Base-by-base conservation (phyloP, 2,888 invertebrate genomes). In the Lochmaea crataegi region DNA sequence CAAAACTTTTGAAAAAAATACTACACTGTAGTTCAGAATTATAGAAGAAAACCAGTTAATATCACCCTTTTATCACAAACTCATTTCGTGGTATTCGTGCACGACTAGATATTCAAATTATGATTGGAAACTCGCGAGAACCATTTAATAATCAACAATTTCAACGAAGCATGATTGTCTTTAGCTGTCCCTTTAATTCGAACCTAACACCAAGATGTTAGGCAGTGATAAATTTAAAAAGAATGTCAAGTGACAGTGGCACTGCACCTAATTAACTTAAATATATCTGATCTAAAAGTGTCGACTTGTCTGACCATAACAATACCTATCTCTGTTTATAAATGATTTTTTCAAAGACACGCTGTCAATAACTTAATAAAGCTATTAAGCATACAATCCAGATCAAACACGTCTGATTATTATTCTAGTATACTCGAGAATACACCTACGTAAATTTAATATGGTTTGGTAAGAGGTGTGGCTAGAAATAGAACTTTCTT, bases 201-300 rank as follows among this genome's bases (percentile, higher is more conserved):
- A 26, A 41, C 61, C 61, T 63, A 63, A 63, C 42, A 60, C 32
- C 61, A 41, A 63, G 68, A 71, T 65, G 64, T 65, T 68, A 68
- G 64, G 68, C 53, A 58, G 65, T 71, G 73, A 75, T 71, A 73
- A 75, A 67, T 68, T 64, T 58, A 16, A 60, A 63, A 72, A 74
- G 71, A 74, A 76, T 75, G 72, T 75, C 75, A 77, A 79, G 76
- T 78, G 76, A 78, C 79, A 79, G 70, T 79, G 81, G 81, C 81
- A 79, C 72, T 79, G 75, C 74, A 76, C 74, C 67, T 77, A 73
- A 74, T 77, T 83, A 83, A 82, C 76, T 76, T 73, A 71, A 73
- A 77, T 76, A 76, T 79, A 79, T 77, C 78, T 76, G 77, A 81
- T 80, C 76, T 64, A 42, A 80, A 82, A 81, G 81, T 81, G 81